phyloP scores from a whole-genome alignment of 2,113 vertebrate species.

The Caracal caracal region DNA sequence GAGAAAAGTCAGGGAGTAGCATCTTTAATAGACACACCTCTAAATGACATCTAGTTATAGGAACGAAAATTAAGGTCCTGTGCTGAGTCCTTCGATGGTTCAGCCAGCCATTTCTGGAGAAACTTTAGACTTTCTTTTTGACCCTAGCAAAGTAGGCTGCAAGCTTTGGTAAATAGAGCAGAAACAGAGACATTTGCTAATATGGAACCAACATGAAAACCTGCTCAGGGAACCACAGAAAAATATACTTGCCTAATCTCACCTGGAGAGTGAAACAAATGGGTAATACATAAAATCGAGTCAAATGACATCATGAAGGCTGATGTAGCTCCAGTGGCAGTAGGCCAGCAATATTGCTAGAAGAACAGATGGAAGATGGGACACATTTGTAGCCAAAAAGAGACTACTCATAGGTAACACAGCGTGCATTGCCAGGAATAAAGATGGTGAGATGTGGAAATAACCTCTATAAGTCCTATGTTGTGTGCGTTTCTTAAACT shows the following conservation, averaged over 20 bases:
- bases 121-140: constrained; percentile 70
- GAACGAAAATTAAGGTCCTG: constrained; percentile 51
- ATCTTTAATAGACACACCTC: not conserved
- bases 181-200: constrained; percentile 81
- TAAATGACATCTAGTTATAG: not conserved
- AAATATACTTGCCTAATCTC: constrained; percentile 77
- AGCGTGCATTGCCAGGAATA: constrained; percentile 79
- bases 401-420: constrained; percentile 77
- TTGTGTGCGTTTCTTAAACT: not conserved
- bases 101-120: constrained; percentile 73
- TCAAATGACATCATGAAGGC: constrained; percentile 83
- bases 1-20: not conserved
- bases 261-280: constrained; percentile 80
- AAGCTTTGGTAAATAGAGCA: constrained; percentile 83
- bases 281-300: constrained; percentile 72
- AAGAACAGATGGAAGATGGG: constrained; percentile 86
- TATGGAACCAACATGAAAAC: constrained; percentile 77
- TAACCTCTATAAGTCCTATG: constrained; percentile 70
- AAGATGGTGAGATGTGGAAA: constrained; percentile 70
- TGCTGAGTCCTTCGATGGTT: constrained; percentile 58
- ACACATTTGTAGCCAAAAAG: constrained; percentile 81
- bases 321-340: constrained; percentile 79
- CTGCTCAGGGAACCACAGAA: constrained; percentile 72
- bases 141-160: constrained; percentile 78
- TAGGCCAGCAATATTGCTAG: constrained; percentile 75